Base-by-base conservation (phyloP, 2,113 vertebrate species). In the Hippocampus zosterae region DNA sequence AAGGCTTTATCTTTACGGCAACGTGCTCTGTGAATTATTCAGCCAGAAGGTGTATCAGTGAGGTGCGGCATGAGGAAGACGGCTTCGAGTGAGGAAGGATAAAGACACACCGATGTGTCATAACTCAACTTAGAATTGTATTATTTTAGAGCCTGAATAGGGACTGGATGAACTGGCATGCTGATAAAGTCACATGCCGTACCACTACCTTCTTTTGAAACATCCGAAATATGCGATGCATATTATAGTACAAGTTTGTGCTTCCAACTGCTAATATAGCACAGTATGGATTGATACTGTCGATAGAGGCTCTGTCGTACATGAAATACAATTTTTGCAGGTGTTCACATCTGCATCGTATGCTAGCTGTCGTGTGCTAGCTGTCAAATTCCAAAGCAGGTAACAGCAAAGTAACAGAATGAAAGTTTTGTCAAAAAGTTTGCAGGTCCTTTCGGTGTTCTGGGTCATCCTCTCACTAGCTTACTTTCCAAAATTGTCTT, bases 1-100 rank as follows among this genome's bases (percentile, higher is more conserved):
- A 60, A 3, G 81, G 79, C 80, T 77, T 81, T 78, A 88, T 88
- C 87, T 88, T 88, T 72, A 78, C 71, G 68, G 81, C 74, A 57
- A 80, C 76, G 64, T 72, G 71, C 69, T 80, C 15, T 33, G 79
- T 92, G 86, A 91, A 91, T 92, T 85, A 92, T 91, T 93, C 70
- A 91, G 74, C 44, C 55, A 68, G 77, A 37, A 63, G 18, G 16
- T 18, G 1, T 73, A 73, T 81, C 68, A 67, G 64, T 56, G 69
- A 67, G 42, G 59, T 57, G 46, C 33, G 46, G 70, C 52, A 50
- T 6, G 62, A 42, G 63, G 23, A 41, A 53, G 61, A 50, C 13
- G 55, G 69, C 66, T 23, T 48, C 55, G 52, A 63, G 65, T 27
- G 75, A 74, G 15, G 37, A 67, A 13, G 52, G 52, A 56, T 50